A percentile compares a stretch with the other conserved stretches of the same genome.
Evolutionary conservation across 2,888 invertebrate species (phyloP).

Genomic region (Tinea trinotella): DNA sequence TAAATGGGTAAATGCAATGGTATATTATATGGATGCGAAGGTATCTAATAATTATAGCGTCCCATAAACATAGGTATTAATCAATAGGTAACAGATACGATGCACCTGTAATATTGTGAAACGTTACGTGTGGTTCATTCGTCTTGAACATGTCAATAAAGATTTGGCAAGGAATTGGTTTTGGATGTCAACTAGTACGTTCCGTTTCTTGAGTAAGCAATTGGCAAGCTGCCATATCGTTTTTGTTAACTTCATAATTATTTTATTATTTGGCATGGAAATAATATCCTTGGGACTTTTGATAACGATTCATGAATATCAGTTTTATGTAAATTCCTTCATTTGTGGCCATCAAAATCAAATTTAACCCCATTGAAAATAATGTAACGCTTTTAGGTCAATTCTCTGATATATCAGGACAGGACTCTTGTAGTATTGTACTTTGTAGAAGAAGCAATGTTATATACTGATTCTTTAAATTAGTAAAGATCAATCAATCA

Average conservation of each 20-base stretch:
- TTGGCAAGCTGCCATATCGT: constrained; percentile 9
- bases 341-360: background rate
- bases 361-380: background rate
- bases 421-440: no score
- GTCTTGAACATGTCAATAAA: constrained; percentile 14
- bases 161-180: constrained; percentile 13
- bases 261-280: constrained; percentile 7
- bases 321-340: background rate
- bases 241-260: constrained; percentile 11
- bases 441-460: no score
- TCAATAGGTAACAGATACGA: background rate
- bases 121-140: constrained; percentile 6
- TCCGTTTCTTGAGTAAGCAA: constrained; percentile 7
- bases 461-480: no score
- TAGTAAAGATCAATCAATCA: no score
- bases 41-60: no score
- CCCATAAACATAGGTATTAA: no score
- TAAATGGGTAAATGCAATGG: no score
- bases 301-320: background rate
- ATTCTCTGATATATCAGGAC: no score
- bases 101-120: background rate
- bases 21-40: no score
- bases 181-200: constrained; percentile 9
- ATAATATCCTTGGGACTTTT: background rate
- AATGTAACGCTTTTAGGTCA: no score